Evolutionary conservation across 2,888 invertebrate genomes (phyloP).

Genomic region (Amphipoea lucens): DNA sequence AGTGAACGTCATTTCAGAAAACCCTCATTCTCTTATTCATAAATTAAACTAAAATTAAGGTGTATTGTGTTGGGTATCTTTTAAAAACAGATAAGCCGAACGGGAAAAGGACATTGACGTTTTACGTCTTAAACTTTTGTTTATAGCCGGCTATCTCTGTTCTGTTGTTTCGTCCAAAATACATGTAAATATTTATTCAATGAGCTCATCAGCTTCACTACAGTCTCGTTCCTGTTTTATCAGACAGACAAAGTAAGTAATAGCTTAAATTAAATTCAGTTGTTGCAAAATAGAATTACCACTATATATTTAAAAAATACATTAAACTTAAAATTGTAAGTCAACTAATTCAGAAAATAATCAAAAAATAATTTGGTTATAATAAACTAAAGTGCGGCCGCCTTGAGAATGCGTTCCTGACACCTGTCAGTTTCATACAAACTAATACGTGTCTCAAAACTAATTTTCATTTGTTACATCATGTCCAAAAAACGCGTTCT

Average conservation of each 20-base stretch:
- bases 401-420: neutral
- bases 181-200: neutral
- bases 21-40: neutral
- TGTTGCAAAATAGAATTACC: constrained; percentile 13
- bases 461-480: neutral
- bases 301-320: constrained; percentile 11
- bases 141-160: neutral
- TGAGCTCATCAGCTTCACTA: neutral
- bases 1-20: neutral
- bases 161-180: constrained; percentile 3
- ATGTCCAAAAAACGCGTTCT: neutral
- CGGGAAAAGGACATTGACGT: neutral
- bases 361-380: constrained; percentile 6
- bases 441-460: neutral
- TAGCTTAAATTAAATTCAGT: neutral
- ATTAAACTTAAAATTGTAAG: constrained; percentile 9
- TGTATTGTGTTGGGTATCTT: constrained; percentile 4
- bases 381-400: neutral
- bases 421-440: neutral
- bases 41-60: neutral
- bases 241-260: neutral
- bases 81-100: constrained; percentile 4
- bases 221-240: constrained; percentile 5
- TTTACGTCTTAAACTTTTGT: neutral
- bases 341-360: constrained; percentile 20